phyloP scores from a whole-genome alignment of 2,888 invertebrate genomes.

The Erebia ligea region DNA sequence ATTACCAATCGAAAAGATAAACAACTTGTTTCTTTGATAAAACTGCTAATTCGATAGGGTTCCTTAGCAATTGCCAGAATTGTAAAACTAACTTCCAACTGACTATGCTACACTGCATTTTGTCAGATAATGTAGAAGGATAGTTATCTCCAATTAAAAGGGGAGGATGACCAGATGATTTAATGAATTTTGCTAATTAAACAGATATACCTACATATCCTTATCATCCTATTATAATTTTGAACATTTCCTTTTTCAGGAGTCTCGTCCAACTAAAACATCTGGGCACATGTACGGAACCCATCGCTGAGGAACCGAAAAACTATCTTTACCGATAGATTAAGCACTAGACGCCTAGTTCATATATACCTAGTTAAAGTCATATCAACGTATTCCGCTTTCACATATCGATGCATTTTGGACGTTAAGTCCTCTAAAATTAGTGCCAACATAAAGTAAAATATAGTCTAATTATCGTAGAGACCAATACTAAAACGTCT shows the following conservation, averaged over 20 bases:
- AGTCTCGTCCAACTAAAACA: slow-evolving; percentile 90
- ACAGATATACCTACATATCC: too few relatives aligned
- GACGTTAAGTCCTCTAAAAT: slow-evolving; percentile 50
- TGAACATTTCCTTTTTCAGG: slow-evolving; percentile 56
- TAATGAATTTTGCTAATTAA: too few relatives aligned
- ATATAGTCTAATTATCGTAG: slow-evolving; percentile 37
- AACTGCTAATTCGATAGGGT: too few relatives aligned
- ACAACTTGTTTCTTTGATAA: too few relatives aligned
- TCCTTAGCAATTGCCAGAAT: too few relatives aligned
- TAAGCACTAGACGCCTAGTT: slow-evolving; percentile 9
- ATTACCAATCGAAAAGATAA: too few relatives aligned
- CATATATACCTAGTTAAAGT: slow-evolving; percentile 42
- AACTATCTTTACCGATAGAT: slow-evolving; percentile 90
- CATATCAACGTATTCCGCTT: slow-evolving; percentile 56
- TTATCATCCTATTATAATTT: not conserved
- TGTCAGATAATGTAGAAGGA: too few relatives aligned
- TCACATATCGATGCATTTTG: slow-evolving; percentile 52
- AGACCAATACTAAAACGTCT: slow-evolving; percentile 40
- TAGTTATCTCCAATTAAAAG: too few relatives aligned
- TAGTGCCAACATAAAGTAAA: slow-evolving; percentile 65
- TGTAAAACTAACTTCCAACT: too few relatives aligned
- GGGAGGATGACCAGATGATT: too few relatives aligned
- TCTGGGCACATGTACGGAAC: slow-evolving; percentile 93
- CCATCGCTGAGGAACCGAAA: slow-evolving; percentile 91
- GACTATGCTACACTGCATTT: too few relatives aligned